Evolutionary conservation across 2,888 invertebrate species (phyloP).

Genomic region (Rhaphigaster nebulosa): DNA sequence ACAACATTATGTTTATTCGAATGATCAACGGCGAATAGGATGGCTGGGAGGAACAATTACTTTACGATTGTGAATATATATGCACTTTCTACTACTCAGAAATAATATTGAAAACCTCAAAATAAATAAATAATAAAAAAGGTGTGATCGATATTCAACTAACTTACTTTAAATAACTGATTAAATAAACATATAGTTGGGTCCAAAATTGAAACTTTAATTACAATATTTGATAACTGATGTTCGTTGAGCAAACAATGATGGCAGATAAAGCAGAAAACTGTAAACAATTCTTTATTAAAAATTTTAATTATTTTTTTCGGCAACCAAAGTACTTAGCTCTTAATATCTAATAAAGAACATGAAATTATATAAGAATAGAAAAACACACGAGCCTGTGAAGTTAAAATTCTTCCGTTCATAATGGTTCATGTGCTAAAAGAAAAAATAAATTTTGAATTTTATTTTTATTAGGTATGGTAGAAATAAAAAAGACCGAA

Average conservation of each 20-base stretch:
- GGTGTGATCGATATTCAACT: background rate
- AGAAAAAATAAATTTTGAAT: too few relatives aligned
- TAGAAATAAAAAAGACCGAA: too few relatives aligned
- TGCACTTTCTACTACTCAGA: background rate
- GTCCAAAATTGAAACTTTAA: background rate
- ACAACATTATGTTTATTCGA: background rate
- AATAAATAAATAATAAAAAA: background rate
- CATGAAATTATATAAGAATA: too few relatives aligned
- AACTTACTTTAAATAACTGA: slow-evolving; percentile 2
- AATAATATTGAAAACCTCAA: background rate
- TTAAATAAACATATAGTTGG: too few relatives aligned
- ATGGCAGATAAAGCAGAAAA: background rate
- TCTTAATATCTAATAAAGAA: too few relatives aligned
- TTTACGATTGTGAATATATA: background rate
- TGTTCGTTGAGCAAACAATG: background rate
- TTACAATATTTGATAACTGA: background rate
- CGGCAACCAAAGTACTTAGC: too few relatives aligned
- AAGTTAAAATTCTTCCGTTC: too few relatives aligned
- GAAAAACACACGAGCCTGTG: too few relatives aligned
- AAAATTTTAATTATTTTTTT: background rate
- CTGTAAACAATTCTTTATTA: background rate
- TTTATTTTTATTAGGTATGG: too few relatives aligned
- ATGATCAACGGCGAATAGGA: background rate
- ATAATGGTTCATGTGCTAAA: too few relatives aligned
- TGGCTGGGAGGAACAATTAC: background rate